These are phyloP conservation scores for Aphaenogaster ashmeadi DNA, from an alignment of 1,140 invertebrate genomes.

Conservation along the genomic window DNA sequence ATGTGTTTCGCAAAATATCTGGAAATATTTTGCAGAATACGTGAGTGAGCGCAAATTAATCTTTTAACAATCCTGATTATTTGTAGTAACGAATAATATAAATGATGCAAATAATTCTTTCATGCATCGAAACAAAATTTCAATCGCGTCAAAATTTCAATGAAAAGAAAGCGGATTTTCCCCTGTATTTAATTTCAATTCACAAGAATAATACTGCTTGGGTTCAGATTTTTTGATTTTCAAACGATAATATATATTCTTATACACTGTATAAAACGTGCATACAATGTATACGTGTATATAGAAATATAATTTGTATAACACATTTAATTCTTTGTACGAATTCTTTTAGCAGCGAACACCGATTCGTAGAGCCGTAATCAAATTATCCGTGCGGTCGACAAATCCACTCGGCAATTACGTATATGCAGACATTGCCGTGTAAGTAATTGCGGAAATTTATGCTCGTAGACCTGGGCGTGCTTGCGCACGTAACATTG, in stretches of 20 bases:
- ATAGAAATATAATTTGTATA: constrained; percentile 59
- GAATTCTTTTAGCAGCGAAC: constrained; percentile 13
- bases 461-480: neutral
- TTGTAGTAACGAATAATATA: neutral
- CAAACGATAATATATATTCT: constrained; percentile 11
- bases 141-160: neutral
- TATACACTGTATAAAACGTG: constrained; percentile 50
- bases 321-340: constrained; percentile 40
- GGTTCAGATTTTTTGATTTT: constrained; percentile 38
- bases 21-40: neutral
- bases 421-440: neutral
- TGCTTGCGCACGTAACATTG: constrained; percentile 38
- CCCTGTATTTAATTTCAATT: constrained; percentile 49
- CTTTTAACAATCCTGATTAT: neutral
- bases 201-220: constrained; percentile 42
- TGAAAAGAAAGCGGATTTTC: neutral
- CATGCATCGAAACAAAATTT: neutral
- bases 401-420: constrained; percentile 7
- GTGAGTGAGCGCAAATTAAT: neutral
- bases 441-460: constrained; percentile 43
- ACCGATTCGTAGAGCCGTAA: constrained; percentile 42
- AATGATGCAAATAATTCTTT: constrained; percentile 6
- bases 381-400: neutral
- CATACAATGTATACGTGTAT: constrained; percentile 43
- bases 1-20: neutral